These are phyloP conservation scores for Lipophrys pholis DNA, from an alignment of 2,113 vertebrate species.

Conservation along the genomic window DNA sequence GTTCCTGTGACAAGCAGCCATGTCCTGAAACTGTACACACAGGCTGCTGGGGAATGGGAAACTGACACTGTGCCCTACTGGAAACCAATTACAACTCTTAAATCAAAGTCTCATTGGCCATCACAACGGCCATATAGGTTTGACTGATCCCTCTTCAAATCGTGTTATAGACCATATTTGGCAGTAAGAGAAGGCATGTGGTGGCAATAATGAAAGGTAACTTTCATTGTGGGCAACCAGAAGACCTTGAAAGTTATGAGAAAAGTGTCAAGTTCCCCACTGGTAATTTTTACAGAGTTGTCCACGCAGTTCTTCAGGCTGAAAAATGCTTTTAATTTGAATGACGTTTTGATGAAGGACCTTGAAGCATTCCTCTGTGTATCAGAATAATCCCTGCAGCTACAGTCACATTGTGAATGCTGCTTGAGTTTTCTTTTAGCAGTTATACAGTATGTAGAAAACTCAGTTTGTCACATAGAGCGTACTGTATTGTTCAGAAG, in stretches of 20 bases:
- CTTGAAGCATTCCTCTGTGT: slow-evolving; percentile 32
- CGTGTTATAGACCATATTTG: slow-evolving; percentile 61
- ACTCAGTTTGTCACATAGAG: neutral
- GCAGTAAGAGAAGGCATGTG: slow-evolving; percentile 22
- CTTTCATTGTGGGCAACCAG: slow-evolving; percentile 12
- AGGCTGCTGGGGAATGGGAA: slow-evolving; percentile 57
- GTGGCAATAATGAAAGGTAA: slow-evolving; percentile 29
- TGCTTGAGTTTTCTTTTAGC: slow-evolving; percentile 1
- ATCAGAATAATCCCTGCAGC: slow-evolving; percentile 25
- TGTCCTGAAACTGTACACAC: slow-evolving; percentile 68
- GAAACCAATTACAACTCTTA: slow-evolving; percentile 75
- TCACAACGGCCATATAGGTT: slow-evolving; percentile 56
- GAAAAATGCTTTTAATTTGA: slow-evolving; percentile 36
- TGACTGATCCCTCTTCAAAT: slow-evolving; percentile 63
- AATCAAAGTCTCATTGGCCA: slow-evolving; percentile 68
- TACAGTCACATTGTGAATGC: neutral
- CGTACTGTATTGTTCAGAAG: slow-evolving; percentile 24
- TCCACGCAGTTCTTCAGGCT: slow-evolving; percentile 3
- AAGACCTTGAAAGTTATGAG: slow-evolving; percentile 23
- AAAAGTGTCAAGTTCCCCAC: slow-evolving; percentile 12
- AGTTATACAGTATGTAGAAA: slow-evolving; percentile 15
- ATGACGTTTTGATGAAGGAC: slow-evolving; percentile 23
- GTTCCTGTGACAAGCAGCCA: slow-evolving; percentile 74
- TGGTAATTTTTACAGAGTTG: neutral
- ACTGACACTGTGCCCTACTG: slow-evolving; percentile 61